Percentiles rank a stretch among this genome's conserved stretches.
These are phyloP conservation scores for Drosophila melanosoma DNA, from an alignment of 2,888 invertebrate genomes.

Conservation along the genomic window DNA sequence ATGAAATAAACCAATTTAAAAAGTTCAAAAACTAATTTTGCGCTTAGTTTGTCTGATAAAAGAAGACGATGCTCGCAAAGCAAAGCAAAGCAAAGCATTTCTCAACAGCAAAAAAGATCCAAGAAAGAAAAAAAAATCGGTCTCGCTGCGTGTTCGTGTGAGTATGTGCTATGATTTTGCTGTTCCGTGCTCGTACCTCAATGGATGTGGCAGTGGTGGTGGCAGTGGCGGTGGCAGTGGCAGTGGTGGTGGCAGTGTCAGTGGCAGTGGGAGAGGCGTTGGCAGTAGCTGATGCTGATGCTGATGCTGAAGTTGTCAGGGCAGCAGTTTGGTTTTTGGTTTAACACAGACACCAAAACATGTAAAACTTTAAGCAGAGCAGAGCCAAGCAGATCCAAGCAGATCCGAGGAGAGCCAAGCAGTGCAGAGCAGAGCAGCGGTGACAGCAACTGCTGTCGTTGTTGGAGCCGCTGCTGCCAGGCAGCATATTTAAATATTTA, in stretches of 20 bases:
- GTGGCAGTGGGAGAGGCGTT: neutral
- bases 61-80: conserved; percentile 62
- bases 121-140: conserved; percentile 17
- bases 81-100: conserved; percentile 24
- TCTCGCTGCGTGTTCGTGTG: conserved; percentile 35
- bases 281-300: neutral
- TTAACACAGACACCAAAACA: conserved; percentile 69
- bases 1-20: conserved; percentile 83
- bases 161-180: conserved; percentile 44
- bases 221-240: neutral
- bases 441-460: conserved; percentile 50
- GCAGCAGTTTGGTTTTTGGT: conserved; percentile 72
- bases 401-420: conserved; percentile 17
- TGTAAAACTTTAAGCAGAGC: conserved; percentile 67
- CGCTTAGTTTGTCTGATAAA: conserved; percentile 82
- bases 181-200: conserved; percentile 30
- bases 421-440: conserved; percentile 13
- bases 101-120: conserved; percentile 21
- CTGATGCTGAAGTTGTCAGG: conserved; percentile 38
- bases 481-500: conserved; percentile 73
- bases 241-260: neutral
- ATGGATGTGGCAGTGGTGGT: neutral
- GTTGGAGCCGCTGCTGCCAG: conserved; percentile 69
- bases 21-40: conserved; percentile 83
- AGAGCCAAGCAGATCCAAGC: conserved; percentile 28